Conservation (phyloP, 2,888 invertebrate species). For the Hemistola chrysoprasaria region DNA sequence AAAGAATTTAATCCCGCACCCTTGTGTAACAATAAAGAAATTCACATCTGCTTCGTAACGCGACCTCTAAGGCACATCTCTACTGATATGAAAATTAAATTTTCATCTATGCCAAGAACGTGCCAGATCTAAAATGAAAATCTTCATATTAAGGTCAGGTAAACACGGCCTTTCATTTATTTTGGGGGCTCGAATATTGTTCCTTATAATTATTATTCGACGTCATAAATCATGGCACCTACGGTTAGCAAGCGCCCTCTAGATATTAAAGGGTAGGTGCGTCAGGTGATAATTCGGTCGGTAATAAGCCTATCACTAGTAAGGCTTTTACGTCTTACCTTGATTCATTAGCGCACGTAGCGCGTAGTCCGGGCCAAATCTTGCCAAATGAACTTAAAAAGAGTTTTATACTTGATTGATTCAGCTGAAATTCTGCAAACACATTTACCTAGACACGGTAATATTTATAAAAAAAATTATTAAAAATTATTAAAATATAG, state of each 20-base stretch:
- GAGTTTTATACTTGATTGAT: too few species aligned
- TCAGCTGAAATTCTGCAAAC: too few species aligned
- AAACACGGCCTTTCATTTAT: constrained; percentile 57
- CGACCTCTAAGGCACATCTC: constrained; percentile 12
- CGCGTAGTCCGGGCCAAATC: too few species aligned
- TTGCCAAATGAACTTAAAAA: too few species aligned
- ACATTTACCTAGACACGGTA: too few species aligned
- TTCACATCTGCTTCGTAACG: constrained; percentile 16
- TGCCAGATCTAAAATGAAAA: constrained; percentile 64
- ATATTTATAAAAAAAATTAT: too few species aligned
- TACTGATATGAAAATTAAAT: constrained; percentile 58
- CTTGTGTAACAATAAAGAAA: constrained; percentile 18
- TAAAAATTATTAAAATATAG: too few species aligned
- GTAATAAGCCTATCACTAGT: too few species aligned
- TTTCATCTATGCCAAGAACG: constrained; percentile 54
- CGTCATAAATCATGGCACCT: constrained; percentile 58
- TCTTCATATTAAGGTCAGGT: constrained; percentile 65
- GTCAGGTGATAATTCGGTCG: too few species aligned
- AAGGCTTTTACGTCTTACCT: too few species aligned
- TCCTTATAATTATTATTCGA: constrained; percentile 62
- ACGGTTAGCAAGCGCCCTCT: constrained; percentile 14
- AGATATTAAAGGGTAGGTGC: constrained; percentile 21
- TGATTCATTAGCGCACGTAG: too few species aligned
- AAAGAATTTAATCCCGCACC: constrained; percentile 17
- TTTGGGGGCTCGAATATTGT: constrained; percentile 53